phyloP scores from a whole-genome alignment of 2,888 invertebrate species.

The Gryllus longicercus region DNA sequence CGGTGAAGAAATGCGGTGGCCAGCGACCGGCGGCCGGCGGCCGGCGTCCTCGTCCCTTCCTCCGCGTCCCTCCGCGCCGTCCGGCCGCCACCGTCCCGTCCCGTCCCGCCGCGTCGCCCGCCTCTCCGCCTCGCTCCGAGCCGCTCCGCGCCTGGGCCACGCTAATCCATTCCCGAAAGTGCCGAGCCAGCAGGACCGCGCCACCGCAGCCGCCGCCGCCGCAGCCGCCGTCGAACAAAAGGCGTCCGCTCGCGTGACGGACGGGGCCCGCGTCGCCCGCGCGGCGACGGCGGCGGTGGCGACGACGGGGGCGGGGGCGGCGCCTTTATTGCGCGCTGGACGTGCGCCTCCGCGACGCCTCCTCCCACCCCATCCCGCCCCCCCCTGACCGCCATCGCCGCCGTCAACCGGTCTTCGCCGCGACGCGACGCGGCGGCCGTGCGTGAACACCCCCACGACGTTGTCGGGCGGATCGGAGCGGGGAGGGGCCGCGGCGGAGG shows the following conservation, averaged over 20 bases:
- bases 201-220: neutral
- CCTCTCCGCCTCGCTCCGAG: neutral
- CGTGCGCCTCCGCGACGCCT: neutral
- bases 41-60: conserved; percentile 33
- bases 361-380: too few species aligned
- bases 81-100: conserved; percentile 33
- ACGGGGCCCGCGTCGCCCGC: neutral
- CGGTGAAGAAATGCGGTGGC: neutral
- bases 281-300: neutral
- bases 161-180: conserved; percentile 37
- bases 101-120: conserved; percentile 31
- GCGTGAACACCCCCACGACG: neutral
- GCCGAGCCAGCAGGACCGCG: conserved; percentile 33
- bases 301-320: neutral
- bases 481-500: neutral
- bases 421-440: neutral
- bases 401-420: neutral
- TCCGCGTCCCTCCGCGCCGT: conserved; percentile 28
- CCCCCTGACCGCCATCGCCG: too few species aligned
- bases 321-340: conserved; percentile 11
- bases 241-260: conserved; percentile 6
- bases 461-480: too few species aligned
- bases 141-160: conserved; percentile 21
- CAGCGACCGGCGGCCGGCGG: conserved; percentile 21
- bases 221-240: conserved; percentile 1